Conservation (phyloP, 2,797 vertebrate species). For the Trematomus bernacchii region DNA sequence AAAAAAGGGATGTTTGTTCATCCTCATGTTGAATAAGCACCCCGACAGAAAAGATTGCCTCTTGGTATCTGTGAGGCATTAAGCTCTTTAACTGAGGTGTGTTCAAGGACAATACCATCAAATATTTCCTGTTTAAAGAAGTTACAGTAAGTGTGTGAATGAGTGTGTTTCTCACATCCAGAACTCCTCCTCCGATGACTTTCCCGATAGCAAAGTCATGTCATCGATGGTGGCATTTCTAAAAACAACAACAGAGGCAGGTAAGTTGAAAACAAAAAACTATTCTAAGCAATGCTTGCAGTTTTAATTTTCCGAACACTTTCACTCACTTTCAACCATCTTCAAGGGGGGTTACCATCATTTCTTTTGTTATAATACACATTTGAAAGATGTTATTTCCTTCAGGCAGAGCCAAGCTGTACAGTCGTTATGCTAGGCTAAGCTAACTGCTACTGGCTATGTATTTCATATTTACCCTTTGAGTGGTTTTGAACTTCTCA, state of each 20-base stretch:
- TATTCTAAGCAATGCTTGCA: neutral
- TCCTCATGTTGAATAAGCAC: neutral
- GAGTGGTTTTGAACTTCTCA: neutral
- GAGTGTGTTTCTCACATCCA: constrained; percentile 84
- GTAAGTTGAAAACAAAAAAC: neutral
- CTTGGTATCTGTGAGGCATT: constrained; percentile 26
- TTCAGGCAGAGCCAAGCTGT: neutral
- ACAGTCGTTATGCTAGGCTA: constrained; percentile 1
- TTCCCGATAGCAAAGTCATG: accelerated
- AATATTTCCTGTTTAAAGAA: neutral
- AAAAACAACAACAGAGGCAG: neutral
- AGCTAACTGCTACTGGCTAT: neutral
- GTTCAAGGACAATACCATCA: neutral
- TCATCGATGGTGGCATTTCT: no score
- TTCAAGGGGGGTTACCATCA: neutral
- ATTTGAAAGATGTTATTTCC: neutral
- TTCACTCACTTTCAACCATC: neutral
- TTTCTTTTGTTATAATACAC: neutral
- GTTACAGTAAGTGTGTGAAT: neutral
- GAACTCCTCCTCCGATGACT: constrained; percentile 88
- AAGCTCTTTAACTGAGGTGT: constrained; percentile 19
- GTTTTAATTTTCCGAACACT: neutral
- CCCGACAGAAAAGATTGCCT: neutral
- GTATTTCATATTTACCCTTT: neutral
- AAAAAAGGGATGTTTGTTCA: neutral